Conservation (phyloP, 1,140 invertebrate species). For the Oscheius sp. region DNA sequence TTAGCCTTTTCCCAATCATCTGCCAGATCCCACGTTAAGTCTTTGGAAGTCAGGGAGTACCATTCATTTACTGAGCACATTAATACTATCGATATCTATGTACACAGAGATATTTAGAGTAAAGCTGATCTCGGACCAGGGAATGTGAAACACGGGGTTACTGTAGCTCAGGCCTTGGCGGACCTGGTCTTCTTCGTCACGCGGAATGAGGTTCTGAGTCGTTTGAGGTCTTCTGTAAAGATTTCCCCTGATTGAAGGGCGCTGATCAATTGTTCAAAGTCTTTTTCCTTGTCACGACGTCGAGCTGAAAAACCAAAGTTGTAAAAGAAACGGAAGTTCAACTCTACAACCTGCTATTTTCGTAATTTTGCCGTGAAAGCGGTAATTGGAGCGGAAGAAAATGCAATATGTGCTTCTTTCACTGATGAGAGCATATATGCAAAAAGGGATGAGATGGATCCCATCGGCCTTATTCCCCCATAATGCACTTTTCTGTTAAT, state of each 20-base stretch:
- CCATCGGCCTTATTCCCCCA: too few species aligned
- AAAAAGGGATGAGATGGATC: too few species aligned
- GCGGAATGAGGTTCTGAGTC: conserved; percentile 43
- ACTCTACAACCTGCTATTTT: too few species aligned
- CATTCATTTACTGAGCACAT: too few species aligned
- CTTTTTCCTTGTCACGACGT: conserved; percentile 63
- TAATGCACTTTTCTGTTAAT: too few species aligned
- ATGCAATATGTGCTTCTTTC: too few species aligned
- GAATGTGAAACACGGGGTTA: background rate
- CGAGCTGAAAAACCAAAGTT: conserved; percentile 35
- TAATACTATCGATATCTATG: background rate
- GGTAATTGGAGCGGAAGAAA: conserved; percentile 21
- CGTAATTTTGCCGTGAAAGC: conserved; percentile 37
- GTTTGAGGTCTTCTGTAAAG: conserved; percentile 86
- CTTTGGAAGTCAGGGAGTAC: too few species aligned
- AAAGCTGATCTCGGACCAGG: conserved; percentile 2
- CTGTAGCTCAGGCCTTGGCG: background rate
- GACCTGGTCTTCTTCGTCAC: conserved; percentile 17
- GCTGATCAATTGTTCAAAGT: conserved; percentile 95
- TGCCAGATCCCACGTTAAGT: too few species aligned
- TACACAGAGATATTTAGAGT: background rate
- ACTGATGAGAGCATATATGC: too few species aligned
- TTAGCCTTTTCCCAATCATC: too few species aligned
- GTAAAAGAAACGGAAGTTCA: too few species aligned
- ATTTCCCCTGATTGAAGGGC: conserved; percentile 91